Evolutionary conservation across 2,888 invertebrate species (phyloP), one percentile per base, ranked within the genome.

Genomic region (Lapara coniferarum): DNA sequence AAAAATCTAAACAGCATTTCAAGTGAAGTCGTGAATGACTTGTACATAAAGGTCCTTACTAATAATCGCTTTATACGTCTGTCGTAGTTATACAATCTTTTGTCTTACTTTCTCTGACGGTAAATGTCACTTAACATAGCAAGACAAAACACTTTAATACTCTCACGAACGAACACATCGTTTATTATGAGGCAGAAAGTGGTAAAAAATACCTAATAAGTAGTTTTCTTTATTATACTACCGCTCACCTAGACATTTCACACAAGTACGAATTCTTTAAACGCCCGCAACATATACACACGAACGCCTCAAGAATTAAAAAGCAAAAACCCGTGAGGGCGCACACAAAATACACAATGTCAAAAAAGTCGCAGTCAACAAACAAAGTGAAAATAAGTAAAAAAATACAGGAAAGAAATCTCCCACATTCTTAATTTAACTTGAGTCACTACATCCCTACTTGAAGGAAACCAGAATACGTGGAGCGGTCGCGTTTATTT

Each of bases 391-490:
- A 82, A 79, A 78, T 79, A 82, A 73, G 69, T 67, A 83, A 82
- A 87, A 87, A 87, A 86, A 88, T 85, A 81, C 83, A 85, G 84
- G 78, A 85, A 85, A 86, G 8, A 90, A 87, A 89, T 92, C 63
- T 63, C 63, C 89, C 91, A 93, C 92, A 93, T 93, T 93, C 93
- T 93, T 93, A 93, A 93, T 93, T 93, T 93, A 93, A 93, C 93
- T 93, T 93, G 92, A 93, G 92, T 91, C 92, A 89, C 90, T 90
- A 90, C 91, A 89, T 90, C 91, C 89, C 90, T 85, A 88, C 88
- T 90, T 85, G 84, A 85, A 78, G 75, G 68, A 53, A 77, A 76
- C 92, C 84, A 80, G 68, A 71, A 66, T 75, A 74, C 52, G 70
- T 74, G 73, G 83, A 78, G 66, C 85, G 71, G 68, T 82, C 69